Conservation (phyloP, 2,113 vertebrate species). For the Leptodactylus fuscus region DNA sequence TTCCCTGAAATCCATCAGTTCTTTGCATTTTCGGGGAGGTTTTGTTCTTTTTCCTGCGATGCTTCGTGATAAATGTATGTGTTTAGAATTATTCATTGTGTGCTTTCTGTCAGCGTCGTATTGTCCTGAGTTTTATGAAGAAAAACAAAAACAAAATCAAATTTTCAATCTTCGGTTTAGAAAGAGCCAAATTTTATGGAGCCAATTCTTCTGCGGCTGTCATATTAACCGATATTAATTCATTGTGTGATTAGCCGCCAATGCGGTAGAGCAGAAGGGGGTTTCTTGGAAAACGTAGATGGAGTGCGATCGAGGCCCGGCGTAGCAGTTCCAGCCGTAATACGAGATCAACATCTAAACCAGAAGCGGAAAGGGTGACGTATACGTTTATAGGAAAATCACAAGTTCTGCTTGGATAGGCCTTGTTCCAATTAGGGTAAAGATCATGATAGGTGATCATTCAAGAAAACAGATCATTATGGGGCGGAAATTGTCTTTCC, state of each 20-base stretch:
- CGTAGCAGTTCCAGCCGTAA: too few relatives aligned
- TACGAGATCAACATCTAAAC: too few relatives aligned
- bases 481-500: too few relatives aligned
- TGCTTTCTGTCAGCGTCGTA: neutral
- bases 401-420: too few relatives aligned
- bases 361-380: too few relatives aligned
- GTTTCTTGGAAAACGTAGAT: neutral
- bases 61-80: conserved; percentile 34
- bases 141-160: conserved; percentile 12
- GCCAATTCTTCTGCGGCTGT: neutral
- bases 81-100: conserved; percentile 4
- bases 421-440: too few relatives aligned
- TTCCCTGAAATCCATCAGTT: conserved; percentile 50
- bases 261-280: neutral
- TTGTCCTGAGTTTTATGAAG: neutral
- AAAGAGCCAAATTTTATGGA: neutral
- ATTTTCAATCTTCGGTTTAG: neutral
- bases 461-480: too few relatives aligned
- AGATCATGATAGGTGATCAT: too few relatives aligned
- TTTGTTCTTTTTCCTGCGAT: conserved; percentile 15
- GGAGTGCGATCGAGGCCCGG: neutral
- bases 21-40: conserved; percentile 12
- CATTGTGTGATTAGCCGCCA: neutral
- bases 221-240: neutral
- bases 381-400: too few relatives aligned